Base-by-base conservation (phyloP, 2,888 invertebrate species). In the Hedychridium roseum region DNA sequence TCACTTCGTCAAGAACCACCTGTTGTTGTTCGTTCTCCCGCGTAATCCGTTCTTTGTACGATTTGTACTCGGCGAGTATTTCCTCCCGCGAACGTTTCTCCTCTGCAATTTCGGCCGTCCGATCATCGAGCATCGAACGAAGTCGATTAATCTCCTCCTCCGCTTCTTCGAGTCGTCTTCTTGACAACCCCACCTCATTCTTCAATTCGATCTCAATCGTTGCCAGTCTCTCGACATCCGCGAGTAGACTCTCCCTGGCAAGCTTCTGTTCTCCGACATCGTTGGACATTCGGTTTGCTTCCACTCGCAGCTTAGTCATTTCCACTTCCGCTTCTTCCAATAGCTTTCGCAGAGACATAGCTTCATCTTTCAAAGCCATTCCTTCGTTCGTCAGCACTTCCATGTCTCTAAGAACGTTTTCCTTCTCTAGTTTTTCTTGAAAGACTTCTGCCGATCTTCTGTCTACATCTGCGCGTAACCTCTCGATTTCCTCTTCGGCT, bases 1-100 rank as follows among this genome's bases (percentile, higher is more conserved):
- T 75, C 0, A 70, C 60, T 1, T 78, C 75, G 0, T 67, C 68
- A n/a, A 75, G 41, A n/a, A 71, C 61, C 1, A 48, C 38, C n/a
- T 74, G 66, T 30, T 60, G 56, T 7, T 55, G 61, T n/a, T 61
- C 66, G 2, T 54, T 59, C 2, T 69, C 48, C n/a, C 31, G 1
- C 3, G 15, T 31, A 2, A 57, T 15, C 2, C 41, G 49, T 5
- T 48, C 39, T 5, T 41, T 59, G 7, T 56, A 64, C 5, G 42
- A 18, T 23, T 72, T 60, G 5, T 55, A 62, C 2, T 69, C 62
- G 1, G 20, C 43, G 0, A 36, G 16, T n/a, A 64, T 20, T 3
- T 16, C 47, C 16, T 54, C 50, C 14, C 55, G 66, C 2, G 21
- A n/a, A 3, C 30, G 26, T 51, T 36, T 57, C 14, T 70, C 65